Evolutionary conservation across 2,113 vertebrate genomes (phyloP).

Genomic region (Cichladusa arquata): DNA sequence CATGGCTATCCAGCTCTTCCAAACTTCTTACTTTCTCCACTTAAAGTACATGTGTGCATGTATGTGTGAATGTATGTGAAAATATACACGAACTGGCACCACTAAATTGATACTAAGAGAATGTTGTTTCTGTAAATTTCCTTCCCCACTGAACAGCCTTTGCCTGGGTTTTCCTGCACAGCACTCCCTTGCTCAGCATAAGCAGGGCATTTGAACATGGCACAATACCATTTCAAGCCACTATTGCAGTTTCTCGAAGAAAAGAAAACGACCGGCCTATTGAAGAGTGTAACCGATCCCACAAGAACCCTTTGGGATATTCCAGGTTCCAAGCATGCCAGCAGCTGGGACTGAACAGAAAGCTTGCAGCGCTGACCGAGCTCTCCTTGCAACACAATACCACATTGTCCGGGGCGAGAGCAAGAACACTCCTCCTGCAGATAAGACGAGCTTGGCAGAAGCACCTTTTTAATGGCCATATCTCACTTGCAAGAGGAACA

Average conservation of each 20-base stretch:
- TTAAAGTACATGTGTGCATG: not conserved
- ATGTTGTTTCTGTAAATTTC: not conserved
- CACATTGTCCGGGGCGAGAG: accelerated
- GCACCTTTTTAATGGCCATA: not conserved
- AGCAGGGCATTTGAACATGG: not conserved
- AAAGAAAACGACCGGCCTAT: not conserved
- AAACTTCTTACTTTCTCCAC: not conserved
- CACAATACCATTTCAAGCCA: not conserved
- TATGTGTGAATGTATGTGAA: not conserved
- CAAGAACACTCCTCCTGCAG: not conserved
- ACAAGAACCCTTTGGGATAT: not conserved
- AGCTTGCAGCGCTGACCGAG: not conserved
- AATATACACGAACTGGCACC: not conserved
- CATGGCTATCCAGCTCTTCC: not conserved
- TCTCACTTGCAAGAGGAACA: not conserved
- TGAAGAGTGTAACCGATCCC: not conserved
- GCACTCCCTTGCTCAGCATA: not conserved
- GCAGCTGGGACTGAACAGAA: not conserved
- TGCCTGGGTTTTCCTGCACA: not conserved
- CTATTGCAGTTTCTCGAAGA: not conserved
- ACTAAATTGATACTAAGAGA: not conserved
- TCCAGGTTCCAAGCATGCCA: not conserved
- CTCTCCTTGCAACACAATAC: not conserved
- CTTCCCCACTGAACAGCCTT: not conserved
- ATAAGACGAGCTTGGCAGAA: not conserved